Percentiles rank a stretch among this genome's conserved stretches.
Evolutionary conservation across 2,113 vertebrate genomes (phyloP).

Genomic region (Limnothrissa miodon): DNA sequence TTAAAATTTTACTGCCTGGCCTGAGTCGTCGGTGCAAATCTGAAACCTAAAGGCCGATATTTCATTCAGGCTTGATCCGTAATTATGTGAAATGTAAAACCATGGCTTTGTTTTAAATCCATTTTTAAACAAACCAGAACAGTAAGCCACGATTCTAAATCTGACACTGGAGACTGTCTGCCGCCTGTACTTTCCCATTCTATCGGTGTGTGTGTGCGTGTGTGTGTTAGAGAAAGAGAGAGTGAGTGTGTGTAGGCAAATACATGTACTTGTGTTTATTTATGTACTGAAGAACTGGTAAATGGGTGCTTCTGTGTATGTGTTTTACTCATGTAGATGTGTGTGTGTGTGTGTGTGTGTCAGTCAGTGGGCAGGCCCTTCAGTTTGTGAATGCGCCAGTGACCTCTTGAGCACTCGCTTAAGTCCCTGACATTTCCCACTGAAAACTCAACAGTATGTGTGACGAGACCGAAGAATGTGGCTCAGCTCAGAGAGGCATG

Average conservation of each 20-base stretch:
- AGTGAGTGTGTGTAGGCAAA: background rate
- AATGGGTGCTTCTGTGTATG: background rate
- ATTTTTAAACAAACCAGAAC: background rate
- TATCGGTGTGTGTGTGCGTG: background rate
- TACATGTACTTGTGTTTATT: background rate
- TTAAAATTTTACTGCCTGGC: slow-evolving; percentile 69
- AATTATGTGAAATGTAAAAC: background rate
- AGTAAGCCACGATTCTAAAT: background rate
- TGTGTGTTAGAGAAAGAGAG: background rate
- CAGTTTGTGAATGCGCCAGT: slow-evolving; percentile 2
- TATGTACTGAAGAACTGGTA: background rate
- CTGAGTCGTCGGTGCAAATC: slow-evolving; percentile 35
- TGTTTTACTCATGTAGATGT: background rate
- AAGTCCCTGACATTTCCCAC: background rate
- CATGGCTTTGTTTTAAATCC: background rate
- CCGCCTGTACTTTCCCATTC: background rate
- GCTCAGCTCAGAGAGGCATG: background rate
- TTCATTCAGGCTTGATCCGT: background rate
- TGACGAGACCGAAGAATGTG: background rate
- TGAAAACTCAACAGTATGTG: background rate
- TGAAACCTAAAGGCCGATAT: background rate
- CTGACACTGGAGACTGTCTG: background rate
- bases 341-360: background rate
- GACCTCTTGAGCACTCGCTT: slow-evolving; percentile 1
- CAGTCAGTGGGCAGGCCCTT: slow-evolving; percentile 24